phyloP scores from a whole-genome alignment of 1,140 invertebrate species.

The Tribolium madens region DNA sequence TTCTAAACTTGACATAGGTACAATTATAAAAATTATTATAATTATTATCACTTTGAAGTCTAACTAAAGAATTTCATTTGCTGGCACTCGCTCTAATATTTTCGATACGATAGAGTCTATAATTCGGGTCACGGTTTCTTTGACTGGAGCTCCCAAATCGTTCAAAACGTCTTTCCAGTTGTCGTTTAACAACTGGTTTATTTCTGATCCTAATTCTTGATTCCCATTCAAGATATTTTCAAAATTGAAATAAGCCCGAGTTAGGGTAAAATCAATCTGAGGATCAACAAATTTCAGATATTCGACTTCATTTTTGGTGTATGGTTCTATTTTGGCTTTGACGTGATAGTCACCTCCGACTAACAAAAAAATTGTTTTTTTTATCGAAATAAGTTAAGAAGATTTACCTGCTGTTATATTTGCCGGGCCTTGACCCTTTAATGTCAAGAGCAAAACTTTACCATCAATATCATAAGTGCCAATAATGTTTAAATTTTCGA shows the following conservation, averaged over 20 bases:
- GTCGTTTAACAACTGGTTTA: constrained; percentile 73
- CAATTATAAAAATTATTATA: neutral
- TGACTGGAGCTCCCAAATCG: constrained; percentile 68
- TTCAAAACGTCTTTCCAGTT: constrained; percentile 76
- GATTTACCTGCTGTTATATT: constrained; percentile 65
- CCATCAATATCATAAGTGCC: constrained; percentile 65
- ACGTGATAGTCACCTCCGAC: constrained; percentile 5
- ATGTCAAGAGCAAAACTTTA: constrained; percentile 65
- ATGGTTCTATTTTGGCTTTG: neutral
- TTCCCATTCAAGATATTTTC: constrained; percentile 75
- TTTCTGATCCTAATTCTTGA: constrained; percentile 66
- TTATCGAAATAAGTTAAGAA: neutral
- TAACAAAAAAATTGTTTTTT: neutral
- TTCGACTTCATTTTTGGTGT: neutral
- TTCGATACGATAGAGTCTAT: constrained; percentile 65
- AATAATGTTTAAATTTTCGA: constrained; percentile 55
- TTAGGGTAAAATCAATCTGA: constrained; percentile 31
- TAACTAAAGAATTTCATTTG: constrained; percentile 29
- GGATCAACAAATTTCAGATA: constrained; percentile 17
- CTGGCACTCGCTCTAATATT: constrained; percentile 5
- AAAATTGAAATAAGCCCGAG: constrained; percentile 66
- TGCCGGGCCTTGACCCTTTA: constrained; percentile 64
- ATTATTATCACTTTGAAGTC: constrained; percentile 28
- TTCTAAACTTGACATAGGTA: neutral
- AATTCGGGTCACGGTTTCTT: constrained; percentile 20